Evolutionary conservation across 2,888 invertebrate species (phyloP), one percentile per base, ranked within the genome.

Genomic region (Lithophane socia): DNA sequence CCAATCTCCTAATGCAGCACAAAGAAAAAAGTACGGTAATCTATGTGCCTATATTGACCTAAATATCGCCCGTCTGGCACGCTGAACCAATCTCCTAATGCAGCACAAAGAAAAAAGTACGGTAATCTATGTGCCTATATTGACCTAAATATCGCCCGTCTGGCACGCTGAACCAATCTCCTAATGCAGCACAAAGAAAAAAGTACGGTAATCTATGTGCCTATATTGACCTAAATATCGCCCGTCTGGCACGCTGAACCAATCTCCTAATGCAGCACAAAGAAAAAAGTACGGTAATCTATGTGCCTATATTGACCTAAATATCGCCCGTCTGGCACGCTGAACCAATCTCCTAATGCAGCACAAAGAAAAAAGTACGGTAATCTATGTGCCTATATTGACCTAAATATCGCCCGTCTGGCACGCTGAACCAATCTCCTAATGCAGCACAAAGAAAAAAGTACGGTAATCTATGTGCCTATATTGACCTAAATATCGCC

Each of bases 331-430:
- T 42, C 37, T 9, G 54, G 44, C 68, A 56, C 18, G 2, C 13
- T 64, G 52, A 80, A 83, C 75, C 88, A 91, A 91, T 91, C 80
- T 77, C 82, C 78, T 87, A 90, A 88, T 86, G 88, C 83, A 83
- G 67, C 24, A 60, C 18, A 21, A 81, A 82, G 75, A 37, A 79
- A 85, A 82, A 65, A 24, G n/a, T n/a, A n/a, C n/a, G n/a, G 9
- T 58, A 42, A 63, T n/a, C 37, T 21, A 44, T n/a, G 44, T 56
- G 10, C 44, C 0, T 8, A 29, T 24, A 13, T 9, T 71, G 65
- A 74, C 76, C 68, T 60, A 52, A 47, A 66, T 69, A 73, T 65
- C 21, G 24, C 21, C 10, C 44, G 18, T 42, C 37, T 9, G 54
- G 44, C 68, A 56, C 18, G 2, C 13, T 64, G 52, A 80, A 83